These are phyloP conservation scores for Nilaparvata lugens DNA, from an alignment of 1,140 invertebrate species.

Conservation along the genomic window DNA sequence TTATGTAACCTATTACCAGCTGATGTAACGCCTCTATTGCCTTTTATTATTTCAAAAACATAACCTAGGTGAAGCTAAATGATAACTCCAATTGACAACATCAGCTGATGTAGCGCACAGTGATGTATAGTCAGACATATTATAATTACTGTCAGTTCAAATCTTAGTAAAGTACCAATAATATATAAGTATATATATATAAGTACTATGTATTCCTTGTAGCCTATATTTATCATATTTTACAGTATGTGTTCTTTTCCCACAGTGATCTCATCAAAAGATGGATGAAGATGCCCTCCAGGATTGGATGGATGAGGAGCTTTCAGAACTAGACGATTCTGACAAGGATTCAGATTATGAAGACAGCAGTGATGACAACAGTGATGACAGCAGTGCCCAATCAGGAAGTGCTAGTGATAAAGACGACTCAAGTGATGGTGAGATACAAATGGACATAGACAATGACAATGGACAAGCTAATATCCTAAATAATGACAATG, in stretches of 20 bases:
- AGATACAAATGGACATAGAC: not conserved
- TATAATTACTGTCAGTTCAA: too few species aligned
- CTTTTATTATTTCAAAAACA: too few species aligned
- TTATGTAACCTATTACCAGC: too few species aligned
- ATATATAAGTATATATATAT: not conserved
- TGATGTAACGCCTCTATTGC: too few species aligned
- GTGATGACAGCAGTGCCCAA: not conserved
- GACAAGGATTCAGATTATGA: not conserved
- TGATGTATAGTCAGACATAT: too few species aligned
- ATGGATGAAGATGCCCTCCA: not conserved
- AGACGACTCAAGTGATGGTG: not conserved
- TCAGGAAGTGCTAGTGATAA: not conserved
- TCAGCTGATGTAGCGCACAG: too few species aligned
- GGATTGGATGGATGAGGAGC: not conserved
- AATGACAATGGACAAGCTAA: not conserved
- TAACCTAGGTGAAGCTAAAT: too few species aligned
- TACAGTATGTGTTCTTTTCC: not conserved
- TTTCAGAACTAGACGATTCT: not conserved
- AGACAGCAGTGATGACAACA: not conserved
- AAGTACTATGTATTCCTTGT: not conserved
- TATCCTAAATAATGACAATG: not conserved
- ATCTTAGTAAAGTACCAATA: not conserved
- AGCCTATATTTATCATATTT: not conserved
- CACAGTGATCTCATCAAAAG: not conserved
- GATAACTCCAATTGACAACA: too few species aligned